These are phyloP conservation scores for Eugnorisma glareosa DNA, from an alignment of 2,888 invertebrate species.

Conservation along the genomic window DNA sequence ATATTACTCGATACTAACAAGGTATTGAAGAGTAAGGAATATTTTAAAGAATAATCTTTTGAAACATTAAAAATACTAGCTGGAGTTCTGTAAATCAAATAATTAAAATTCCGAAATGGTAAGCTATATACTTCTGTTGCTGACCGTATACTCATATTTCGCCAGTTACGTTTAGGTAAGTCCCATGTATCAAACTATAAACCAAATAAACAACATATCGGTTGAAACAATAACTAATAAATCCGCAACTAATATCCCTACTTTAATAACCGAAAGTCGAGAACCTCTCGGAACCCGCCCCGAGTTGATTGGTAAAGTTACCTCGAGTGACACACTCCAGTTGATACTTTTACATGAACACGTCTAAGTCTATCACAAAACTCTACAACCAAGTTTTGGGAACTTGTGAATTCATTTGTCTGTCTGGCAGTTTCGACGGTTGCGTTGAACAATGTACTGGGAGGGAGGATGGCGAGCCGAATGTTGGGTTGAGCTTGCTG, in stretches of 20 bases:
- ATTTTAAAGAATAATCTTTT: no score
- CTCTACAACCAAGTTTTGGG: conserved; percentile 80
- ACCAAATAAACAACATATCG: conserved; percentile 1
- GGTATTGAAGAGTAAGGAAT: no score
- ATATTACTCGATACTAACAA: no score
- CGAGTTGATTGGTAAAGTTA: conserved; percentile 65
- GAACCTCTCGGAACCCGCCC: conserved; percentile 26
- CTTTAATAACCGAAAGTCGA: conserved; percentile 13
- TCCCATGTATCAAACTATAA: not conserved
- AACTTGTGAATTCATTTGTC: conserved; percentile 88
- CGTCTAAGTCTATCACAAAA: conserved; percentile 79
- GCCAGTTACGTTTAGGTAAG: not conserved
- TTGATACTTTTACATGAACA: conserved; percentile 62
- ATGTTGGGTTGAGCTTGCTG: not conserved
- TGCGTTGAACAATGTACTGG: conserved; percentile 68
- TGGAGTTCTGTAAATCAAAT: no score
- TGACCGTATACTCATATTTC: not conserved
- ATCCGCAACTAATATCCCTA: conserved; percentile 22
- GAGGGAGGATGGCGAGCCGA: conserved; percentile 23
- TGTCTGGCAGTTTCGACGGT: conserved; percentile 83
- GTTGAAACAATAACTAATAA: conserved; percentile 24
- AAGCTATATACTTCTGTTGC: no score
- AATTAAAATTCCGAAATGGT: no score
- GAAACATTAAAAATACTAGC: no score
- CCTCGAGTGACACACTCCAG: conserved; percentile 55